Evolutionary conservation across 1,140 invertebrate species (phyloP), one percentile per base, ranked within the genome.

Genomic region (Bactericera cockerelli): DNA sequence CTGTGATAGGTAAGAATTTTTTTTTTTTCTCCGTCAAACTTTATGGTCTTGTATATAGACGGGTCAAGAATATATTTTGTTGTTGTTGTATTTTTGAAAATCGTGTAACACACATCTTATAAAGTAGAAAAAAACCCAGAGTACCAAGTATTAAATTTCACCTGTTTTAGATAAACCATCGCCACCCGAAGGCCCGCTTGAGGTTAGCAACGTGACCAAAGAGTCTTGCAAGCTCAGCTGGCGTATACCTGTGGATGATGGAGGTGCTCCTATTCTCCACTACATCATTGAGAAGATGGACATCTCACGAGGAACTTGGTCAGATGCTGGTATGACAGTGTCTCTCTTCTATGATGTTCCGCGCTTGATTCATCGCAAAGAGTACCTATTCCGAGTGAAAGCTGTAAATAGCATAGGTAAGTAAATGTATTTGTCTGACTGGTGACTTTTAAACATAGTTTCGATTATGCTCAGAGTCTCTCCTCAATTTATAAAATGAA

Each of bases 271-370:
- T 13, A 94, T 96, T 67, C 73, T 92, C n/a, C 92, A 96, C 70
- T 99, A 98, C 67, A 77, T 97, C 26, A 81, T 98, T 59, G 94
- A 99, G 70, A 98, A 98, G 74, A 96, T 96, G 89, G 95, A 98
- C 67, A 77, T 93, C 1, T 84, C 89, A 1, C 79, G 93, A 62
- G 93, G 93, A 57, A 93, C 90, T 2, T 98, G 95, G 96, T 84
- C 88, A 16, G 90, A 94, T 71, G 91, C 89, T 65, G 89, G 89
- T 33, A 89, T 89, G 82, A 84, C 86, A 61, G 87, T 81, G 60
- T 79, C 81, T 62, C 79, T 91, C 2, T 86, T 82, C 24, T 86
- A 89, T 66, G 84, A 93, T 68, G 86, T 96, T 0, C 82, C 78
- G 8, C 79, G 89, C 65, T 75, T 99, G 8, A 82, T 93, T 36